A percentile compares a stretch with the other conserved stretches of the same genome.
Conservation (phyloP, 2,113 vertebrate genomes). For the Cariama cristata region DNA sequence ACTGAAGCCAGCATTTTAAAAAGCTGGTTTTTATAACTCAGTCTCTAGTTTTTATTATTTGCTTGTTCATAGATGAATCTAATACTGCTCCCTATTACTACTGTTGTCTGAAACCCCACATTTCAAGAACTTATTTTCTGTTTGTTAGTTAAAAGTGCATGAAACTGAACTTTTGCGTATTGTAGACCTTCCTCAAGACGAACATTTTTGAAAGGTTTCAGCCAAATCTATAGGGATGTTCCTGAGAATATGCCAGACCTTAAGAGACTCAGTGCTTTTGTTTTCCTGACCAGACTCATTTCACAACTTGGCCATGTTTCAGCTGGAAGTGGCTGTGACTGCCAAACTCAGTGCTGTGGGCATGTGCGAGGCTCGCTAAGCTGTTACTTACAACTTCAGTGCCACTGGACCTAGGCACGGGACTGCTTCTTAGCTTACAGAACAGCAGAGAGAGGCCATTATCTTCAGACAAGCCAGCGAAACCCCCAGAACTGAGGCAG, state of each 20-base stretch:
- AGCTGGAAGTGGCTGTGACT: neutral
- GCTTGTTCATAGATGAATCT: neutral
- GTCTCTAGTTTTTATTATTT: neutral
- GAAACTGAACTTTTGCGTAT: neutral
- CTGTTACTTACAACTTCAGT: neutral
- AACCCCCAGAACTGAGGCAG: neutral
- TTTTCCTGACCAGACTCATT: neutral
- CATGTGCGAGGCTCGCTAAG: neutral
- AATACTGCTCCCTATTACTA: neutral
- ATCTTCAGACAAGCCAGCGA: neutral
- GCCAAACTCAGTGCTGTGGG: neutral
- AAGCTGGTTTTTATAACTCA: neutral
- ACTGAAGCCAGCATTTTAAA: neutral
- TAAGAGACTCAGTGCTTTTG: neutral
- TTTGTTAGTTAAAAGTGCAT: neutral
- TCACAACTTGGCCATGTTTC: neutral
- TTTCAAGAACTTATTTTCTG: neutral
- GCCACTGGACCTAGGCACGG: neutral
- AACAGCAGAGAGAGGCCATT: neutral
- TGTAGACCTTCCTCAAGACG: neutral
- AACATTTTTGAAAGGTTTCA: neutral
- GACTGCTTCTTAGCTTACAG: neutral
- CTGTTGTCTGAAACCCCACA: neutral
- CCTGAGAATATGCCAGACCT: neutral
- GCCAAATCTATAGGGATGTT: neutral